Conservation (phyloP, 2,113 vertebrate genomes). For the Siphamia tubifer region DNA sequence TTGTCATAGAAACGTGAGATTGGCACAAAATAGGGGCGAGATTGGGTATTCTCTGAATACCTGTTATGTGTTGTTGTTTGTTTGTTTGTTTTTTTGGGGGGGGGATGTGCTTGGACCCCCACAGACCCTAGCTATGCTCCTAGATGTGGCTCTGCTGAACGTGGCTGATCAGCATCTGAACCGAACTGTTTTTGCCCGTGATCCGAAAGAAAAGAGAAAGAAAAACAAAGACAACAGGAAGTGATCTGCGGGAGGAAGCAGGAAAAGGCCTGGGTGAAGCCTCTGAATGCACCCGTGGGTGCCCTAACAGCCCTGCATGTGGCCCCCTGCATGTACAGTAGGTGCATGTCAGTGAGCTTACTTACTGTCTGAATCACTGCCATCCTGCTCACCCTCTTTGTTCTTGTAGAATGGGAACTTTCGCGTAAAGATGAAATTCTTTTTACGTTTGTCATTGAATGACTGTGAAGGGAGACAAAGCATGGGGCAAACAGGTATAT, state of each 20-base stretch:
- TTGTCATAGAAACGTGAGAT: too few relatives aligned
- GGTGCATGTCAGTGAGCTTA: conserved; percentile 82
- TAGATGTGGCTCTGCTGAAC: conserved; percentile 5
- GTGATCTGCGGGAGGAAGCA: conserved; percentile 29
- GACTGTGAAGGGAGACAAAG: conserved; percentile 98
- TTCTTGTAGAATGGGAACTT: conserved; percentile 99
- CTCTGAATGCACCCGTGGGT: conserved; percentile 80
- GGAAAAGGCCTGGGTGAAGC: conserved; percentile 70
- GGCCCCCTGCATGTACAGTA: conserved; percentile 52
- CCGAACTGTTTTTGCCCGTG: background rate
- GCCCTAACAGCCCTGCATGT: conserved; percentile 72
- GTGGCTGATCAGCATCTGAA: conserved; percentile 18
- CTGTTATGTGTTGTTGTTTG: too few relatives aligned
- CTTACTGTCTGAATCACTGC: conserved; percentile 98
- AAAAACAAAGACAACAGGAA: conserved; percentile 64
- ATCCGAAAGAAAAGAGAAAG: background rate
- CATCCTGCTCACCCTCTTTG: conserved; percentile 98
- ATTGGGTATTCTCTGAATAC: too few relatives aligned
- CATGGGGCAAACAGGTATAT: conserved; percentile 94
- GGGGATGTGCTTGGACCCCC: too few relatives aligned
- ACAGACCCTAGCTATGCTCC: too few relatives aligned
- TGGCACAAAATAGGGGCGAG: too few relatives aligned
- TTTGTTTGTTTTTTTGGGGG: too few relatives aligned
- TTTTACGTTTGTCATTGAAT: conserved; percentile 99
- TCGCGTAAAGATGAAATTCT: conserved; percentile 99